Evolutionary conservation across 2,888 invertebrate species (phyloP), one percentile per base, ranked within the genome.

Genomic region (Spodoptera littoralis): DNA sequence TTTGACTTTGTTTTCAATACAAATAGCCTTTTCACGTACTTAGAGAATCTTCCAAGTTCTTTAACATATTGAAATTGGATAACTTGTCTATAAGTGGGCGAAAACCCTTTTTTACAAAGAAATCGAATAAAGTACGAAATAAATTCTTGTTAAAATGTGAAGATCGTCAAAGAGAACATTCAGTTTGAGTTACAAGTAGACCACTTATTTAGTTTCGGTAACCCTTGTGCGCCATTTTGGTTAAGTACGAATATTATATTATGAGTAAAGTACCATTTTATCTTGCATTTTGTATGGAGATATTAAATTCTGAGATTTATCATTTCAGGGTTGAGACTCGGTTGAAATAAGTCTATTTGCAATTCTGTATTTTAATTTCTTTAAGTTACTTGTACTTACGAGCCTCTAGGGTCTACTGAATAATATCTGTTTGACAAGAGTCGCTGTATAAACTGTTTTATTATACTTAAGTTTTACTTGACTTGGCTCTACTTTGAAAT

Each of bases 51-150:
- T 36, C 44, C 12, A 51, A 60, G 55, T 47, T 70, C 58, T 46
- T 60, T 42, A 58, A 60, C 50, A 58, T 68, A 75, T 68, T 61
- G 75, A 77, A 75, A 73, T 75, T 68, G 68, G 51, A 67, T 59
- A 80, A 77, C 60, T 75, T 75, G 52, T 36, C 52, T 50, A 44
- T 60, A 62, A 72, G 63, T 66, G 58, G 47, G 22, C 49, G 45
- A 74, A 36, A 52, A 74, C 56, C 70, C 64, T 65, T 75, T 65
- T 75, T 68, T 56, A 65, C 59, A 61, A 63, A 64, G 60, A 74
- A 66, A 68, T 60, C 66, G 44, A 65, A 74, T 72, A 66, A 76
- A 60, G 47, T 50, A 61, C 57, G 60, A 55, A 58, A 63, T 58
- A 61, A 54, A 70, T 49, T 42, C 55, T 18, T 43, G 49, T 70